phyloP scores from a whole-genome alignment of 2,888 invertebrate genomes.

The Limnephilus lunatus region DNA sequence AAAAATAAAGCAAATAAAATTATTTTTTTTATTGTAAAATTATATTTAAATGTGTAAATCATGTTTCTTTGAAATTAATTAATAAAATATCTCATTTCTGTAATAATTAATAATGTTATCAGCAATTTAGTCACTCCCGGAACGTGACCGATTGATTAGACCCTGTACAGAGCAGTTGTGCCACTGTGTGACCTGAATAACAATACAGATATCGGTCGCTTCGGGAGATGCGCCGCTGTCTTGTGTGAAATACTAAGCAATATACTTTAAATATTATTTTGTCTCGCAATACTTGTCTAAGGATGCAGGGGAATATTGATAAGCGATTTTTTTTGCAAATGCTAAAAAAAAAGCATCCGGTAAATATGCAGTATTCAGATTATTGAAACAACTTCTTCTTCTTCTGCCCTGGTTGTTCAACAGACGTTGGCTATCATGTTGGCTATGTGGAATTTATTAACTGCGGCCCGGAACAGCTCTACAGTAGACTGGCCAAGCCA shows the following conservation, averaged over 20 bases:
- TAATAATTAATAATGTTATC: not conserved
- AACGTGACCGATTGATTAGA: not conserved
- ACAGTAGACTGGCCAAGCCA: too few species aligned
- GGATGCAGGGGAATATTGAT: not conserved
- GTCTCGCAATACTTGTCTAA: not conserved
- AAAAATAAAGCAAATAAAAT: too few species aligned
- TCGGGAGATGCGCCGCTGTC: not conserved
- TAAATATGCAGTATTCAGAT: too few species aligned
- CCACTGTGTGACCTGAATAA: conserved; percentile 29
- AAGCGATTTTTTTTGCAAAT: not conserved
- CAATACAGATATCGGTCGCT: not conserved
- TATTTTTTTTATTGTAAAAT: not conserved
- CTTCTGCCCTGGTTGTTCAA: too few species aligned
- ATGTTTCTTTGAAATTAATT: not conserved
- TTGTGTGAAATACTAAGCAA: not conserved
- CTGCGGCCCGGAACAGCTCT: too few species aligned
- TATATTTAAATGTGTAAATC: not conserved
- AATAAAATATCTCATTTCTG: not conserved
- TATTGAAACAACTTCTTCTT: too few species aligned
- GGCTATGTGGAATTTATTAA: too few species aligned
- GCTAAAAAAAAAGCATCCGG: too few species aligned
- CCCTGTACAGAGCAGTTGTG: not conserved
- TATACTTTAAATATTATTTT: conserved; percentile 15
- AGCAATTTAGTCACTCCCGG: not conserved
- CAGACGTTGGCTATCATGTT: too few species aligned